Evolutionary conservation across 2,797 vertebrate species (phyloP), one percentile per base, ranked within the genome.

Genomic region (Molossus alvarezi): DNA sequence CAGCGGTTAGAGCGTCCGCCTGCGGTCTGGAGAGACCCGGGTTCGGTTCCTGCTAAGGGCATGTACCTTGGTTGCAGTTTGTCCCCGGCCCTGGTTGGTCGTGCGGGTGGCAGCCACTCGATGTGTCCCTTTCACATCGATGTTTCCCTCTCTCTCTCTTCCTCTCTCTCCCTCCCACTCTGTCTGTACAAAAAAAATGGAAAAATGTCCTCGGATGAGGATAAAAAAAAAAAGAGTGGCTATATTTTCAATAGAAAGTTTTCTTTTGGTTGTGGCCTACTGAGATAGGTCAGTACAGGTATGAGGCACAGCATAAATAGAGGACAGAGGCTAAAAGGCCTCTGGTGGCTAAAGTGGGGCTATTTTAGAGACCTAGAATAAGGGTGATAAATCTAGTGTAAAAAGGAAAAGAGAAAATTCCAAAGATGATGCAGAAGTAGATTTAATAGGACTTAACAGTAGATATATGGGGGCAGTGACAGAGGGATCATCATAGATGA

Each of bases 371-470:
- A 86, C 37, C 18, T 89, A 27, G 29, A 71, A 27, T 64, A 65
- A 77, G 77, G 48, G 25, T 58, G 12, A 45, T 75, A 73, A 65
- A 51, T 65, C 3, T 41, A 77, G 41, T 75, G 12, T 92, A 73
- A 86, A 92, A 86, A 82, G 53, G 64, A 41, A 76, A 73, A 45
- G 57, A 80, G 73, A 58, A 60, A 81, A 73, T 93, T 82, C 20
- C 41, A 72, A 90, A 93, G 82, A 60, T 60, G 48, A 69, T 62
- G 25, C 62, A 90, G 90, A 92, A 75, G 13, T 71, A 75, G 73
- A 91, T 73, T 91, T 83, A 73, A 72, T 73, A 37, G 53, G 48
- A 62, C 71, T 95, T 91, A 41, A 58, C 18, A 76, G 41, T 92
- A 25, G 21, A 12, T 27, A 15, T 83, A 8, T 62, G 45, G 45